These are phyloP conservation scores for Rhabdornis inornatus DNA, from an alignment of 2,113 vertebrate genomes.

Conservation along the genomic window DNA sequence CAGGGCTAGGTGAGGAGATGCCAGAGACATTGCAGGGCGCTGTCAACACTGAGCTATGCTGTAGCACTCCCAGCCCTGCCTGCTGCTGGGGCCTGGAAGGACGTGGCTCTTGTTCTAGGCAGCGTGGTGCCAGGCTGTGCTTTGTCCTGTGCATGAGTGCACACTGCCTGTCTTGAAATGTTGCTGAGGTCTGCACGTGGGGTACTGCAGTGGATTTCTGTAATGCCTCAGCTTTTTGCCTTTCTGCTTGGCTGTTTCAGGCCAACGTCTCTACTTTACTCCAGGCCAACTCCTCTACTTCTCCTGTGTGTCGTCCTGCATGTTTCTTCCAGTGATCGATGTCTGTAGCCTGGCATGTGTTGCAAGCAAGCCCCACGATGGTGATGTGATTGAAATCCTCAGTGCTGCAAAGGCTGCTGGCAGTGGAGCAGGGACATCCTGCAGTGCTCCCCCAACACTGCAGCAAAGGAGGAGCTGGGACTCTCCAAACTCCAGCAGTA, in stretches of 20 bases:
- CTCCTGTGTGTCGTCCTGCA: neutral
- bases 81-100: neutral
- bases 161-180: rapidly evolving
- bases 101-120: rapidly evolving
- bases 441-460: neutral
- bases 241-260: neutral
- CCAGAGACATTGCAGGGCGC: neutral
- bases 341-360: neutral
- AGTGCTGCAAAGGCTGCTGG: neutral
- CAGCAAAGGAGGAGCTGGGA: rapidly evolving
- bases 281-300: neutral
- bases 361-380: rapidly evolving
- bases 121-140: rapidly evolving
- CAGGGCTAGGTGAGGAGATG: neutral
- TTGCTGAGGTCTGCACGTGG: neutral
- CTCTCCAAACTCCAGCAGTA: neutral
- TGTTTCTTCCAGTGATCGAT: neutral
- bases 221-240: neutral
- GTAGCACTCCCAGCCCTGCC: neutral
- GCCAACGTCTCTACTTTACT: neutral
- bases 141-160: neutral
- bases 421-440: neutral
- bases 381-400: neutral
- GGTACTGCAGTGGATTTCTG: neutral
- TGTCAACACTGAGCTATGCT: neutral